Conservation (phyloP, 1,140 invertebrate species). For the Cyrtorhinus lividipennis region DNA sequence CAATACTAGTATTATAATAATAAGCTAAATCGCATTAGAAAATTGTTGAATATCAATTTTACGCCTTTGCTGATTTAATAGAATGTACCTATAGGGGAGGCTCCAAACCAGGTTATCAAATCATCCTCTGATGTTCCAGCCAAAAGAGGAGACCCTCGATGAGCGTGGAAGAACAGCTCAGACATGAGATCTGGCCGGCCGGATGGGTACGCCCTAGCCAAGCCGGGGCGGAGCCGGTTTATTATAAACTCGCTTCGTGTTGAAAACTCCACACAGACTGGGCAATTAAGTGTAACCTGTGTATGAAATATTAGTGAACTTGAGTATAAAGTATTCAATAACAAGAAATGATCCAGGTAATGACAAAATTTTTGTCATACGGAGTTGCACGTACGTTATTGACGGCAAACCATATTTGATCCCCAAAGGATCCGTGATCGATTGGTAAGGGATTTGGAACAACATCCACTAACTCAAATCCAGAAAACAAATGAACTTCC, state of each 20-base stretch:
- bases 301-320: background rate
- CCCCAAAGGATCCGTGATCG: conserved; percentile 39
- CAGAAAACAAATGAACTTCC: conserved; percentile 45
- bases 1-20: too few species aligned
- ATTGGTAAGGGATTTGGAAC: conserved; percentile 36
- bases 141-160: conserved; percentile 37
- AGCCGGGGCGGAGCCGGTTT: conserved; percentile 40
- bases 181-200: conserved; percentile 40
- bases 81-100: too few species aligned
- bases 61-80: too few species aligned
- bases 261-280: conserved; percentile 41
- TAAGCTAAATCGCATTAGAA: too few species aligned
- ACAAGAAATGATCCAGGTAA: too few species aligned
- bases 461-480: conserved; percentile 38
- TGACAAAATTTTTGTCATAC: too few species aligned
- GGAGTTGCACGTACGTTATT: conserved; percentile 41
- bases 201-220: conserved; percentile 42
- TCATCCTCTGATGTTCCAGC: conserved; percentile 43
- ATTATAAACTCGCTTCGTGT: conserved; percentile 39
- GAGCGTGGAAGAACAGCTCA: conserved; percentile 44
- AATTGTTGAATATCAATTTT: too few species aligned
- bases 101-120: conserved; percentile 45
- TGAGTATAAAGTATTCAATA: too few species aligned
- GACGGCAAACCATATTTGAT: conserved; percentile 47
- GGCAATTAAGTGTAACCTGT: conserved; percentile 35